Base-by-base conservation (phyloP, 2,113 vertebrate genomes). In the Casuarius casuarius region DNA sequence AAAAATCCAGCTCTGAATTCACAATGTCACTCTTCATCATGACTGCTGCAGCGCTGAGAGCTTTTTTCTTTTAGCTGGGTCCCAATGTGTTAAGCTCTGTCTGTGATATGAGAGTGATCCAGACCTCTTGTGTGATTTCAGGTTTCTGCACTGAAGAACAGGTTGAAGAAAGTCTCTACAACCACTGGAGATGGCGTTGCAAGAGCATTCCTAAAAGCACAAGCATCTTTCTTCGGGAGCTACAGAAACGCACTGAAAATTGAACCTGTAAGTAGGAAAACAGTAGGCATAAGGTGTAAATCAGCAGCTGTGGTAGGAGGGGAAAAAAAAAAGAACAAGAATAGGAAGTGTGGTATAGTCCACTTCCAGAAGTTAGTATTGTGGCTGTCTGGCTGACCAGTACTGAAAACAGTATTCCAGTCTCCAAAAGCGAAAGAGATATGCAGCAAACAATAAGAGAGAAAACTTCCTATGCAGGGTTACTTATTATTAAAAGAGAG, bases 171-270 rank as follows among this genome's bases (percentile, higher is more conserved):
- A 94, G 99, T 99, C 86, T 99, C 99, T 33, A 99, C 99, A 23
- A 99, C 99, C 11, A 99, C 99, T 1, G 99, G 99, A 3, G 99
- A 99, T 33, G 99, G 99, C 1, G 99, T 99, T 79, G 99, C 99
- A 31, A 98, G 98, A 96, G 99, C 99, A 0, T 99, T 99, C 98
- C 98, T 99, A 42, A 99, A 99, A 97, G 99, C 99, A 84, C 99
- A 99, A 95, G 99, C 98, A 0, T 98, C 99, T 84, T 98, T 99
- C 91, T 99, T 99, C 7, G 99, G 99, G 88, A 99, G 99, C 98
- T 99, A 99, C 98, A 98, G 99, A 76, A 98, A 98, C 0, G 99
- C 99, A 44, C 97, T 99, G 94, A 99, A 99, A 96, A 99, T 99
- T 33, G 99, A 99, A 96, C 98, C 98, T 65, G 99, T 99, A 95